Evolutionary conservation across 2,888 invertebrate genomes (phyloP), one percentile per base, ranked within the genome.

Genomic region (Chirona hameri): DNA sequence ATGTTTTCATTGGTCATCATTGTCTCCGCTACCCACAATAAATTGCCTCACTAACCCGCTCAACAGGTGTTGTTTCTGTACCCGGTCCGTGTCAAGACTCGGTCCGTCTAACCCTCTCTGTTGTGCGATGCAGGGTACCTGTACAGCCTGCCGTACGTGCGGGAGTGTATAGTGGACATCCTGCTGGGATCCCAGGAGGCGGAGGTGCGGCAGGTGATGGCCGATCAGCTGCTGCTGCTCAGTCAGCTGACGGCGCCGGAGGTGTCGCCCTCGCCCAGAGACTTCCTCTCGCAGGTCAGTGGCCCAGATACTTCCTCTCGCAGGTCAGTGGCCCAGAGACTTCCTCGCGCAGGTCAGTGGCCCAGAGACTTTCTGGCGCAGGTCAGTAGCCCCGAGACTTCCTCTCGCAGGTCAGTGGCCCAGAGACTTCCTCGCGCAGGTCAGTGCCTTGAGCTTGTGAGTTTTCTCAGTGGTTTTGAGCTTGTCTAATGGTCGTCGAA

Each of bases 161-260:
- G 86, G 83, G 89, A 89, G 85, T 90, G 89, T 85, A 87, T 89
- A 82, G 87, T 90, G 39, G 89, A 90, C 85, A 87, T 89, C 29
- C 86, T 90, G 84, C 87, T 90, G 39, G 88, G 88, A 24, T 89
- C 88, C 81, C 86, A 88, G 29, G 87, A 87, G 84, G 84, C 84
- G 55, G 87, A 87, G 80, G 88, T 89, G 48, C 85, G 89, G 31
- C 86, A 86, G 81, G 87, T 87, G 81, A 89, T 89, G 12, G 86
- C 88, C 79, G 87, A 88, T 57, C 89, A 89, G 87, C 88, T 89
- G 84, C 87, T 86, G 83, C 86, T 86, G 39, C 86, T 89, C 72
- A 88, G 88, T 82, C 86, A 87, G 85, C 86, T 86, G 46, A 10
- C 21, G 76, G 46, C 76, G 46, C 76, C 76, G 21, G 27, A 76